Percentiles rank a stretch among this genome's conserved stretches.
Conservation (phyloP, 2,888 invertebrate genomes). For the Hirtodrosophila alboralis region DNA sequence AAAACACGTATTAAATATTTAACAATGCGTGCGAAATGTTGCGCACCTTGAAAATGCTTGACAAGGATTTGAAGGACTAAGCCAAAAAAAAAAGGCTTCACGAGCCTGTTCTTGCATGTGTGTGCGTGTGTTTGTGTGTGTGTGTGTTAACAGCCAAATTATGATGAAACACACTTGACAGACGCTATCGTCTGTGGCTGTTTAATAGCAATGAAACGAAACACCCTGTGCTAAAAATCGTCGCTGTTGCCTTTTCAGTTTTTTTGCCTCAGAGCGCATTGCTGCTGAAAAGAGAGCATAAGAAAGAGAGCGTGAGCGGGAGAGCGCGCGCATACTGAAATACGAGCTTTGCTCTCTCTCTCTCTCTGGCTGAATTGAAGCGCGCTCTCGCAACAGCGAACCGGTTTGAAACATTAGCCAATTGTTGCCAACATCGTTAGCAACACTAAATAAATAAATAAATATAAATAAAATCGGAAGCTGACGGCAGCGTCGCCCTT, state of each 20-base stretch:
- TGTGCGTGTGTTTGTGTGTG: constrained; percentile 9
- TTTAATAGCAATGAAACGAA: constrained; percentile 27
- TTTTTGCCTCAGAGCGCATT: constrained; percentile 33
- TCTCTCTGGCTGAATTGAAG: constrained; percentile 49
- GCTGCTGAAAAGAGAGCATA: constrained; percentile 11
- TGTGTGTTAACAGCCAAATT: constrained; percentile 70
- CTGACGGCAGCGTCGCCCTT: constrained; percentile 18
- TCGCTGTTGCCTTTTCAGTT: constrained; percentile 47
- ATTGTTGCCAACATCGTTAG: constrained; percentile 15
- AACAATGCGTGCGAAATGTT: constrained; percentile 55
- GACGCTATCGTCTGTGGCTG: constrained; percentile 54
- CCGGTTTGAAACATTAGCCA: too few relatives aligned
- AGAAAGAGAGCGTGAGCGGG: not conserved
- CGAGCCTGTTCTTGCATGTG: constrained; percentile 2
- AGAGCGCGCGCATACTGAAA: not conserved
- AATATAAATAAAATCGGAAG: constrained; percentile 6
- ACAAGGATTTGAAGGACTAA: constrained; percentile 43
- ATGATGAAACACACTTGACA: constrained; percentile 75
- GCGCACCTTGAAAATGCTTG: constrained; percentile 37
- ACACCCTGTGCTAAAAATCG: constrained; percentile 62
- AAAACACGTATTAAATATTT: constrained; percentile 72
- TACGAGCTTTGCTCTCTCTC: not conserved
- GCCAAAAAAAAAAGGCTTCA: constrained; percentile 44
- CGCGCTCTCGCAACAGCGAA: constrained; percentile 10
- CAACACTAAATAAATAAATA: constrained; percentile 6